Percentiles rank a stretch among this genome's conserved stretches.
Conservation (phyloP, 1,140 invertebrate genomes). For the Choristoneura fumiferana region DNA sequence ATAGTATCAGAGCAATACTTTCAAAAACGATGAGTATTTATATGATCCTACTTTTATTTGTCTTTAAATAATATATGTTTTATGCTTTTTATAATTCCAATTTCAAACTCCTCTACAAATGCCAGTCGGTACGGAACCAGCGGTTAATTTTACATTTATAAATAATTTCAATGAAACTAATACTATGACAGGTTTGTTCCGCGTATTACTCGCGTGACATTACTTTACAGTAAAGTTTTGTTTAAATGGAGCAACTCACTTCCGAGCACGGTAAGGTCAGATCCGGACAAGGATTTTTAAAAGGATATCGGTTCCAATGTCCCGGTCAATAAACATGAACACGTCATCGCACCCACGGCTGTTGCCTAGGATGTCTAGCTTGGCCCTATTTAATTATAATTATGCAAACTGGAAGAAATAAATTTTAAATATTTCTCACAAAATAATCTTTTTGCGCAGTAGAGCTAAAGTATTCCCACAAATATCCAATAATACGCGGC, state of each 20-base stretch:
- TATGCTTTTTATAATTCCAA: too few species aligned
- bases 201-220: conserved; percentile 15
- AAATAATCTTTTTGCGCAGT: too few species aligned
- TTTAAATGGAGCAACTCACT: conserved; percentile 15
- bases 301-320: conserved; percentile 12
- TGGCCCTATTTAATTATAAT: too few species aligned
- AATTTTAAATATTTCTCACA: too few species aligned
- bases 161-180: conserved; percentile 17
- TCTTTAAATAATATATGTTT: too few species aligned
- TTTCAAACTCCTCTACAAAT: too few species aligned
- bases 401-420: too few species aligned
- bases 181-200: conserved; percentile 10
- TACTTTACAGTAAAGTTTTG: conserved; percentile 18
- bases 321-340: conserved; percentile 9
- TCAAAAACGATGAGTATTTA: too few species aligned
- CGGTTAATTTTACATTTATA: conserved; percentile 13
- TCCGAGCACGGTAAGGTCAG: conserved; percentile 6
- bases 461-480: too few species aligned
- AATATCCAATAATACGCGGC: too few species aligned
- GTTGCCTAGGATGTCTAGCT: neutral
- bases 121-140: neutral
- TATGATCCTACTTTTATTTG: too few species aligned
- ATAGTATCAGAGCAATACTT: too few species aligned
- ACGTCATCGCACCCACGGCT: neutral
- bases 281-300: conserved; percentile 18